These are phyloP conservation scores for Amblyopsis hoosieri DNA, from an alignment of 2,797 vertebrate genomes.

Conservation along the genomic window DNA sequence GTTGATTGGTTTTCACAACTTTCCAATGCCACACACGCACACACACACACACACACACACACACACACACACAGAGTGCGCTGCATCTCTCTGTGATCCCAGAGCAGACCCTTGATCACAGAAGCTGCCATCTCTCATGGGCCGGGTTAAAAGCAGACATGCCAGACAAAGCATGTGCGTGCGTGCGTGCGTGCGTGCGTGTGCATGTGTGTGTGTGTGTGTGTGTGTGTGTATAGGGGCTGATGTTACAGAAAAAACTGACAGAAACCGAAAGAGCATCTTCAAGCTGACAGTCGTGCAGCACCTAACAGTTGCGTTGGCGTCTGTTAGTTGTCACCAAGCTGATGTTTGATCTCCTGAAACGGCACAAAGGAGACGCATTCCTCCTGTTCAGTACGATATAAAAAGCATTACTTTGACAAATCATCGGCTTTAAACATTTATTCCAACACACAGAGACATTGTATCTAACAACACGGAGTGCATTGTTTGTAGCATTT, in stretches of 20 bases:
- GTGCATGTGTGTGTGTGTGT: neutral
- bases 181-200: neutral
- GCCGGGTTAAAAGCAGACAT: slow-evolving; percentile 50
- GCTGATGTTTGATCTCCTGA: slow-evolving; percentile 57
- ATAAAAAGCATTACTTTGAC: too few species aligned
- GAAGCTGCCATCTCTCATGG: slow-evolving; percentile 52
- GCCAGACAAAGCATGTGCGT: slow-evolving; percentile 26
- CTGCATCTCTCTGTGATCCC: slow-evolving; percentile 61
- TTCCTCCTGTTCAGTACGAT: slow-evolving; percentile 23
- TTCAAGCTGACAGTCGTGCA: too few species aligned
- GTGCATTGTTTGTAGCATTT: too few species aligned
- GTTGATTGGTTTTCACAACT: neutral
- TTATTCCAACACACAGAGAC: too few species aligned
- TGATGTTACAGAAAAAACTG: slow-evolving; percentile 7
- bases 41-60: slow-evolving; percentile 2
- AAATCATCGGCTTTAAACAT: too few species aligned
- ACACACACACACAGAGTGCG: slow-evolving; percentile 13
- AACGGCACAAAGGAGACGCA: slow-evolving; percentile 54
- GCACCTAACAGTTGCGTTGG: neutral
- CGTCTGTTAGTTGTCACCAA: slow-evolving; percentile 52
- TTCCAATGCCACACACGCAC: neutral
- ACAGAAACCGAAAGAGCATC: slow-evolving; percentile 15
- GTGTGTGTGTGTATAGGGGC: neutral
- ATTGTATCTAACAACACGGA: too few species aligned
- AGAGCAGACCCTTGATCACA: slow-evolving; percentile 62